Percentiles rank a stretch among this genome's conserved stretches.
phyloP scores from a whole-genome alignment of 2,888 invertebrate species.

The Nebria salina region DNA sequence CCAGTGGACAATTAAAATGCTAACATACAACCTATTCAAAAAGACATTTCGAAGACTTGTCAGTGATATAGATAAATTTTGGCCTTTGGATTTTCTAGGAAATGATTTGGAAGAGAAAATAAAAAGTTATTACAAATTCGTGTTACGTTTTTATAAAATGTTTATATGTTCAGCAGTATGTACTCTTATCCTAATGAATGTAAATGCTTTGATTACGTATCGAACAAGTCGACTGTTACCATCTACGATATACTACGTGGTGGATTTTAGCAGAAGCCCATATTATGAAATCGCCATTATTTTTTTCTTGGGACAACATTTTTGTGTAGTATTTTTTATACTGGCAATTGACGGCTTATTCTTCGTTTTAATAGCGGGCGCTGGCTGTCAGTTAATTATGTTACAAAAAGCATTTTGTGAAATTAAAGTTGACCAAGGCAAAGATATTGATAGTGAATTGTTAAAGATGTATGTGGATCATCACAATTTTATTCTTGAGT shows the following conservation, averaged over 20 bases:
- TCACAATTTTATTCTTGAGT: conserved; percentile 19
- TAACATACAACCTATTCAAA: conserved; percentile 4
- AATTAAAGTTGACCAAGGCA: neutral
- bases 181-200: neutral
- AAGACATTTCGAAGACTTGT: neutral
- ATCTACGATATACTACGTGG: neutral
- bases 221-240: conserved; percentile 1
- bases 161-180: neutral
- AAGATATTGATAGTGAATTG: conserved; percentile 4
- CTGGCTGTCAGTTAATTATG: conserved; percentile 17
- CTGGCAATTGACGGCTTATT: conserved; percentile 20
- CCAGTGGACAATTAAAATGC: conserved; percentile 11
- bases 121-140: neutral
- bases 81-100: conserved; percentile 6
- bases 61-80: conserved; percentile 13
- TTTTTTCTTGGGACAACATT: neutral
- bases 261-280: conserved; percentile 16
- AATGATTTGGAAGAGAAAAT: neutral
- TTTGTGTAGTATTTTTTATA: neutral
- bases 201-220: neutral
- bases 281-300: conserved; percentile 2
- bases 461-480: conserved; percentile 8
- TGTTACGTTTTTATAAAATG: neutral
- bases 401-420: neutral
- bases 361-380: neutral